A percentile compares a stretch with the other conserved stretches of the same genome.
Evolutionary conservation across 2,797 vertebrate species (phyloP).

Genomic region (Limosa lapponica): DNA sequence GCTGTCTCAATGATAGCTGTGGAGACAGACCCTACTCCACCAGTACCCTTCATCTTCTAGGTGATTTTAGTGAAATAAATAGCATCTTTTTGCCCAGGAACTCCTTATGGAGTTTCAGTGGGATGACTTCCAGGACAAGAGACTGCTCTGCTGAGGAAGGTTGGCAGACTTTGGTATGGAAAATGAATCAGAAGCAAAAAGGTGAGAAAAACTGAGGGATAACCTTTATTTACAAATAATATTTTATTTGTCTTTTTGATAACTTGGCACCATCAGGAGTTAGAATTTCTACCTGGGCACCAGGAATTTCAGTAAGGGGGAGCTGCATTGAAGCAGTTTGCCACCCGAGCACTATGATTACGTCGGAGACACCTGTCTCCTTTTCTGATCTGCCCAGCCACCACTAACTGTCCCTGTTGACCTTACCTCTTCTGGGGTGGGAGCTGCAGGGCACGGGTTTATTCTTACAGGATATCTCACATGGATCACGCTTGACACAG

Average conservation of each 20-base stretch:
- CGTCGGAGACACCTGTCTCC: fast-evolving
- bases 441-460: not conserved
- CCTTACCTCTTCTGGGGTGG: not conserved
- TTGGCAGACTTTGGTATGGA: not conserved
- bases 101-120: not conserved
- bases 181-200: not conserved
- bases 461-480: not conserved
- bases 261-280: not conserved
- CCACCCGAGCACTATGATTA: not conserved
- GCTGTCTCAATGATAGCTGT: not conserved
- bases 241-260: not conserved
- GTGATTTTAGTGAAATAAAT: not conserved
- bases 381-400: not conserved
- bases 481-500: not conserved
- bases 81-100: not conserved
- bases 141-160: not conserved
- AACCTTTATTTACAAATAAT: not conserved
- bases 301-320: not conserved
- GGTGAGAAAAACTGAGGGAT: not conserved
- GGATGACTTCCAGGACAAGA: not conserved
- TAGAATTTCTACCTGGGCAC: not conserved
- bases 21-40: not conserved
- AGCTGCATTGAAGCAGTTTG: not conserved
- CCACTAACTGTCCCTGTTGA: not conserved
- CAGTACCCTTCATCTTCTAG: not conserved